phyloP scores from a whole-genome alignment of 92 coral and sea anemone genomes.

The Umimayanthus chanpuru region DNA sequence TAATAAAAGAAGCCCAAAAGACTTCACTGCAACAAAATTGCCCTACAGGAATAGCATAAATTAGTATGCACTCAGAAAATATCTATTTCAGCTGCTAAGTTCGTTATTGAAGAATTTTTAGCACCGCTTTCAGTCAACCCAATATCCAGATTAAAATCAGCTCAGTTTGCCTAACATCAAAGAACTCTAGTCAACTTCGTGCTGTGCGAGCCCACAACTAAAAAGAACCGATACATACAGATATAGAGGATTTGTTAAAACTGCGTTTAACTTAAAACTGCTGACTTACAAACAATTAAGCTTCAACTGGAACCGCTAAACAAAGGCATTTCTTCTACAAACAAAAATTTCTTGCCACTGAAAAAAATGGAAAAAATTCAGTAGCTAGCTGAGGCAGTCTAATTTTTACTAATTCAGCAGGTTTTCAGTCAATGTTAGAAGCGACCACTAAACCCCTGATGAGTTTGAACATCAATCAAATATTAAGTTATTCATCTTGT shows the following conservation, averaged over 20 bases:
- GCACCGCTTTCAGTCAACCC: not conserved
- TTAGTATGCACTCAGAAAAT: too few relatives aligned
- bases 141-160: too few relatives aligned
- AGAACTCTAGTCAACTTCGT: not conserved
- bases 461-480: not conserved
- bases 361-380: not conserved
- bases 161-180: not conserved
- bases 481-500: not conserved
- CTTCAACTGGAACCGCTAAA: not conserved
- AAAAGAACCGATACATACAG: not conserved
- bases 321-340: not conserved
- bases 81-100: not conserved
- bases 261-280: too few relatives aligned
- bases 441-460: not conserved
- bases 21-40: not conserved
- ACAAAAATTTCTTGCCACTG: not conserved
- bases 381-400: not conserved
- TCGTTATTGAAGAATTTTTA: too few relatives aligned
- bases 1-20: too few relatives aligned
- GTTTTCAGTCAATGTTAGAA: not conserved
- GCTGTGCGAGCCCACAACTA: not conserved
- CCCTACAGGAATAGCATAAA: not conserved
- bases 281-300: not conserved
- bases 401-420: not conserved
- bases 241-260: too few relatives aligned